Percentiles rank a stretch among this genome's conserved stretches.
These are phyloP conservation scores for Cladopsammia gracilis DNA, from an alignment of 64 coral and sea anemone genomes.

Conservation along the genomic window DNA sequence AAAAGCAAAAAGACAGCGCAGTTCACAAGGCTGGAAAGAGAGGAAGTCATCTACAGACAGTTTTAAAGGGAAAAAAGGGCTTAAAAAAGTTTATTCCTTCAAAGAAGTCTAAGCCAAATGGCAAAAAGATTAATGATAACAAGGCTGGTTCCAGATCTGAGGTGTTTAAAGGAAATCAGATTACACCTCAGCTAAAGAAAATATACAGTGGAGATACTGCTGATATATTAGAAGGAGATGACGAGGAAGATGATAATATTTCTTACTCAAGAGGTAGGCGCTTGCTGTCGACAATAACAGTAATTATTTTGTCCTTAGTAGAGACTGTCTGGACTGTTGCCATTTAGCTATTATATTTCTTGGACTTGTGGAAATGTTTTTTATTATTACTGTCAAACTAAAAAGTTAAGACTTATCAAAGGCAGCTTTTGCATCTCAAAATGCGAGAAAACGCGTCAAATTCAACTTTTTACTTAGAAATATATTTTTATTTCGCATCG, in stretches of 20 bases:
- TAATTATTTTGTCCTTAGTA: too few relatives aligned
- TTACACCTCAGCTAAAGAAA: not conserved
- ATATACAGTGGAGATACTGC: not conserved
- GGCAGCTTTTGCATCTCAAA: too few relatives aligned
- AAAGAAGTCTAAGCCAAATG: not conserved
- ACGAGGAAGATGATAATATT: constrained; percentile 15
- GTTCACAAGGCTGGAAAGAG: not conserved
- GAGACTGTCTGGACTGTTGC: too few relatives aligned
- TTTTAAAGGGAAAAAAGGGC: not conserved
- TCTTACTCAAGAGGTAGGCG: constrained; percentile 12
- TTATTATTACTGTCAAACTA: too few relatives aligned
- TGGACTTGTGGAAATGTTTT: too few relatives aligned
- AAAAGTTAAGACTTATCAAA: too few relatives aligned
- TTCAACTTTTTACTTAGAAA: too few relatives aligned
- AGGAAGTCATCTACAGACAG: not conserved
- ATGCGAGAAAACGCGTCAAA: too few relatives aligned
- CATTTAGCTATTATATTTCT: too few relatives aligned
- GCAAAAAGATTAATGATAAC: not conserved
- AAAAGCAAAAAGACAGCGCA: not conserved
- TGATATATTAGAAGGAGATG: constrained; percentile 32
- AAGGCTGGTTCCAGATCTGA: not conserved
- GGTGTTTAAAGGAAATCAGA: not conserved
- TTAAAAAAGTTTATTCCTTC: not conserved
- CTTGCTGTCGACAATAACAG: not conserved
- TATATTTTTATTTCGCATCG: too few relatives aligned